Evolutionary conservation across 2,113 vertebrate species (phyloP).

Genomic region (Lucifuga dentata): DNA sequence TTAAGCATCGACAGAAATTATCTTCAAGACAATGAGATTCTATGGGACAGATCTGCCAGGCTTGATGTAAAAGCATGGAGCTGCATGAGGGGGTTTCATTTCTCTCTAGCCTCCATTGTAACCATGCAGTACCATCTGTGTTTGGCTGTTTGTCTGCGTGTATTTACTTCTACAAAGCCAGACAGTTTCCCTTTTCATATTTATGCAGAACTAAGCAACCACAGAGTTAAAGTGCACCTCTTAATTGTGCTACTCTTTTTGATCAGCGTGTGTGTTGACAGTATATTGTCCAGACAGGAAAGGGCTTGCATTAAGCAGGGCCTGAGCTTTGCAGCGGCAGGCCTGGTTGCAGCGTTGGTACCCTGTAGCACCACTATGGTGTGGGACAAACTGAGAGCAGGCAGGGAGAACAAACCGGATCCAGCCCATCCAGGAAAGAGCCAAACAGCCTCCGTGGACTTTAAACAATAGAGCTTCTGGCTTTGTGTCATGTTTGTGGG

Average conservation of each 20-base stretch:
- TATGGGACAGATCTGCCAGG: too few species aligned
- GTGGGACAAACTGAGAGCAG: constrained; percentile 41
- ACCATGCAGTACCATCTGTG: background rate
- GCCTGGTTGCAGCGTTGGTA: constrained; percentile 6
- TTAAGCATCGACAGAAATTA: too few species aligned
- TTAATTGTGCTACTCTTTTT: constrained; percentile 9
- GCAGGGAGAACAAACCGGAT: constrained; percentile 67
- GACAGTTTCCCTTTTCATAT: background rate
- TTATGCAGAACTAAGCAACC: background rate
- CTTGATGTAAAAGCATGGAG: background rate
- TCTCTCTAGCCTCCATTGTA: too few species aligned
- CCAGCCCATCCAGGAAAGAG: constrained; percentile 75
- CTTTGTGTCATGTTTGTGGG: constrained; percentile 65
- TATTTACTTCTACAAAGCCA: constrained; percentile 2
- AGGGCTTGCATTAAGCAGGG: constrained; percentile 14
- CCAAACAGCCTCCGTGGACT: constrained; percentile 61
- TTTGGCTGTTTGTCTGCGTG: background rate
- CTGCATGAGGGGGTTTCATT: too few species aligned
- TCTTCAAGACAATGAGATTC: too few species aligned
- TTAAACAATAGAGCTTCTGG: constrained; percentile 70
- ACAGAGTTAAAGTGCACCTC: background rate
- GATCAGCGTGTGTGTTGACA: constrained; percentile 24
- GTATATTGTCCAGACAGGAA: constrained; percentile 16
- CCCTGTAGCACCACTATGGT: constrained; percentile 18
- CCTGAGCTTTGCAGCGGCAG: background rate